phyloP scores from a whole-genome alignment of 1,140 invertebrate species.

The Macrobrachium rosenbergii region DNA sequence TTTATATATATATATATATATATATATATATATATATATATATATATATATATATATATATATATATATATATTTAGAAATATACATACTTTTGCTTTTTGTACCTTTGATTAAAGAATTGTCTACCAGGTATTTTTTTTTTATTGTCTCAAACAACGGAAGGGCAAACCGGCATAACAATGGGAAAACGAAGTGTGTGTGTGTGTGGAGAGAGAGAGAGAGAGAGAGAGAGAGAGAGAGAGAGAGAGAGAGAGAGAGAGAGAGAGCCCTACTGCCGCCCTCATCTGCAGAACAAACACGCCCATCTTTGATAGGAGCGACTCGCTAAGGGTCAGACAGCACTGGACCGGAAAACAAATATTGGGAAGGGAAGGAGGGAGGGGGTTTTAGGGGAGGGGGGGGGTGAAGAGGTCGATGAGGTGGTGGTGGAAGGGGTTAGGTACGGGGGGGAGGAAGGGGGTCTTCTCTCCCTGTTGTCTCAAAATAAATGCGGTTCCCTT shows the following conservation, averaged over 20 bases:
- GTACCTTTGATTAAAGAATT: too few species aligned
- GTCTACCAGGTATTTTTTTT: too few species aligned
- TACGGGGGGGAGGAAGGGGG: background rate
- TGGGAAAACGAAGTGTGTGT: too few species aligned
- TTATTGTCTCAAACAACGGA: too few species aligned
- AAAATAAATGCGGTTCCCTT: slow-evolving; percentile 55
- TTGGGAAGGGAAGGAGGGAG: slow-evolving; percentile 19
- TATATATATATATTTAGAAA: too few species aligned
- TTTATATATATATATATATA: too few species aligned
- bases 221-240: background rate
- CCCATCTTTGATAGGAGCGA: slow-evolving; percentile 57
- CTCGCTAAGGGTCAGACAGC: slow-evolving; percentile 55
- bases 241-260: background rate
- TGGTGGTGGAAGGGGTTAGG: background rate
- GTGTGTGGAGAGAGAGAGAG: too few species aligned
- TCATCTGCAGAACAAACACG: slow-evolving; percentile 62
- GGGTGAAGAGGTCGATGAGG: background rate
- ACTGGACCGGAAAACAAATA: slow-evolving; percentile 62
- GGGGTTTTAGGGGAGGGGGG: too few species aligned
- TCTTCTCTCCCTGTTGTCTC: slow-evolving; percentile 48
- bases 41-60: too few species aligned
- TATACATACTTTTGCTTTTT: too few species aligned
- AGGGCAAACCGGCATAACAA: too few species aligned
- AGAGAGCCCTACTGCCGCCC: slow-evolving; percentile 30
- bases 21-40: too few species aligned